Evolutionary conservation across 2,888 invertebrate genomes (phyloP).

Genomic region (Thumatha senex): DNA sequence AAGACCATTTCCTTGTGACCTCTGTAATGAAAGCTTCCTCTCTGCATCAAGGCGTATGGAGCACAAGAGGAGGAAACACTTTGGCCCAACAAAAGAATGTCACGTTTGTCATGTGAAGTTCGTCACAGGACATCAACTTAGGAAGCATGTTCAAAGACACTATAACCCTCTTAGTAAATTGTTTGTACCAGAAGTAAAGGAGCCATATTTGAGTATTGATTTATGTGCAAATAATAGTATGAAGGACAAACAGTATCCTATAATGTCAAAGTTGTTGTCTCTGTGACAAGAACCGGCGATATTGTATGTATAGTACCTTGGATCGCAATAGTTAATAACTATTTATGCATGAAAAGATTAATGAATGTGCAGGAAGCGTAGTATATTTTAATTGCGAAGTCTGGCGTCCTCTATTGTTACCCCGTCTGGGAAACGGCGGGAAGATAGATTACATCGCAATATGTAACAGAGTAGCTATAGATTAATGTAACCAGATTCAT

Average conservation of each 20-base stretch:
- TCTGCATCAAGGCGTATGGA: constrained; percentile 67
- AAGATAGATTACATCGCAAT: too few relatives aligned
- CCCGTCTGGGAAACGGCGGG: too few relatives aligned
- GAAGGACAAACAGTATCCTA: constrained; percentile 24
- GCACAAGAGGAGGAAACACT: constrained; percentile 62
- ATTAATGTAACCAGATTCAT: too few relatives aligned
- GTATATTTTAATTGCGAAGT: too few relatives aligned
- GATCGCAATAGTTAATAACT: background rate
- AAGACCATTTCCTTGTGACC: constrained; percentile 63
- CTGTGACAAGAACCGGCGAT: constrained; percentile 8
- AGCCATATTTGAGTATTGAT: constrained; percentile 12
- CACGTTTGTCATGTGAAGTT: constrained; percentile 62
- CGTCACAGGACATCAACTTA: constrained; percentile 49
- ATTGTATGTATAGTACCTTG: background rate
- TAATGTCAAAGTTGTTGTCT: constrained; percentile 28
- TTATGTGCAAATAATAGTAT: constrained; percentile 17
- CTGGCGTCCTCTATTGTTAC: too few relatives aligned
- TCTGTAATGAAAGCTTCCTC: constrained; percentile 65
- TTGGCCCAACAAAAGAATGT: constrained; percentile 63
- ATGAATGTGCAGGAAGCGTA: too few relatives aligned
- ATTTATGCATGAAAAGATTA: too few relatives aligned
- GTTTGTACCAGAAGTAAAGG: constrained; percentile 40
- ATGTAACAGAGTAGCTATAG: too few relatives aligned
- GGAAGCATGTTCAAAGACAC: constrained; percentile 61
- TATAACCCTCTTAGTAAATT: constrained; percentile 67